Conservation (phyloP, 2,113 vertebrate species). For the Rhadina sibilatrix region DNA sequence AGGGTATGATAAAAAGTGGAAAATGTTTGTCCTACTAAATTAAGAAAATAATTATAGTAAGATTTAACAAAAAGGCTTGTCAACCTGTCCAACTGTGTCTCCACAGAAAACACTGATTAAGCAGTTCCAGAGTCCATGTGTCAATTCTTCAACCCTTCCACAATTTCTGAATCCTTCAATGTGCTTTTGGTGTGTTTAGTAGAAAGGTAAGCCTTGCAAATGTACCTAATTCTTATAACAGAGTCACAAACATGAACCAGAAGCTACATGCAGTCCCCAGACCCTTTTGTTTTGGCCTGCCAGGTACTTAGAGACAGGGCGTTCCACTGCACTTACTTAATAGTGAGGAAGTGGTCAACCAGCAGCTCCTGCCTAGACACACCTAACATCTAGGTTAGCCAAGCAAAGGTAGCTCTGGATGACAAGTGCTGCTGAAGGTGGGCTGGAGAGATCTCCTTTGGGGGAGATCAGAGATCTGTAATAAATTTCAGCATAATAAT, state of each 20-base stretch:
- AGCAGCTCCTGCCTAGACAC: background rate
- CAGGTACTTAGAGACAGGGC: background rate
- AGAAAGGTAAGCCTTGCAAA: background rate
- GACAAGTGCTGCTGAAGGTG: background rate
- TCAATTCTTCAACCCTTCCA: background rate
- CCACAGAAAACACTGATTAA: background rate
- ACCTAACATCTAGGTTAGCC: background rate
- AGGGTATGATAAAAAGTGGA: background rate
- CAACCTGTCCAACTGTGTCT: background rate
- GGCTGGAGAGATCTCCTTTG: background rate
- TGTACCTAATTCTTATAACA: background rate
- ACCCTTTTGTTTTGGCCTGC: background rate
- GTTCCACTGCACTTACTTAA: background rate
- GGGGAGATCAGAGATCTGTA: background rate
- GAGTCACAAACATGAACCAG: background rate
- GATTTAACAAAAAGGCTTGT: background rate
- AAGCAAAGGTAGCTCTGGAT: background rate
- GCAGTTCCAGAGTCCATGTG: background rate
- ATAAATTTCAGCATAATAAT: background rate
- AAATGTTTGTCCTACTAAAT: background rate
- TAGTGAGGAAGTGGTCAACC: background rate
- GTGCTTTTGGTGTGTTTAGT: background rate
- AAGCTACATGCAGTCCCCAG: background rate
- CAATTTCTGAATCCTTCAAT: background rate
- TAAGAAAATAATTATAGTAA: background rate